Conservation (phyloP, 2,888 invertebrate species). For the Drosophila melanosoma region DNA sequence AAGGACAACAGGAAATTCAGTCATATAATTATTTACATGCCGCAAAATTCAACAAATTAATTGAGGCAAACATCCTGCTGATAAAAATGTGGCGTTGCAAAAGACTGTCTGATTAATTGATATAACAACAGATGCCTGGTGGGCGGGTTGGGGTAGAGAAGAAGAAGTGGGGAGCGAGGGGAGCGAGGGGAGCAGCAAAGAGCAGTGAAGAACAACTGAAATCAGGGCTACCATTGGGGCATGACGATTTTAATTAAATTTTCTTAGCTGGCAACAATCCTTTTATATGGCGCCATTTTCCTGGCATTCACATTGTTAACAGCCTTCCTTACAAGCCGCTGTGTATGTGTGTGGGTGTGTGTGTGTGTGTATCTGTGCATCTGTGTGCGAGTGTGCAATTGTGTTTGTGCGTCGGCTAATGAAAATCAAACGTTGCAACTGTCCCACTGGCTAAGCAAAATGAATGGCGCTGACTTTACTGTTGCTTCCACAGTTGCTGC, state of each 20-base stretch:
- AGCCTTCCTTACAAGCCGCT: slow-evolving; percentile 28
- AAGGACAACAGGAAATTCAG: slow-evolving; percentile 56
- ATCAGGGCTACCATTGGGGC: slow-evolving; percentile 6
- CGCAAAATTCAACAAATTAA: slow-evolving; percentile 69
- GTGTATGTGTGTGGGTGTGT: slow-evolving; percentile 14
- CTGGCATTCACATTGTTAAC: slow-evolving; percentile 43
- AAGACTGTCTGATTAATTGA: slow-evolving; percentile 60
- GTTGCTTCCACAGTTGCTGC: not conserved
- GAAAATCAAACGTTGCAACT: slow-evolving; percentile 66
- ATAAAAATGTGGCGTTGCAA: slow-evolving; percentile 52
- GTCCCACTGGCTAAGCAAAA: slow-evolving; percentile 46
- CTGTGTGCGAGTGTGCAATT: slow-evolving; percentile 19
- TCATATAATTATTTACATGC: slow-evolving; percentile 61
- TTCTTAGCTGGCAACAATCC: slow-evolving; percentile 73
- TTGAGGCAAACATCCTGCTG: slow-evolving; percentile 77
- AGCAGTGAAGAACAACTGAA: slow-evolving; percentile 5
- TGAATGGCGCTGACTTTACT: slow-evolving; percentile 44
- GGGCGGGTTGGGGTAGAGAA: not conserved
- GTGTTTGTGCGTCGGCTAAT: slow-evolving; percentile 44
- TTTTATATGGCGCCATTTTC: slow-evolving; percentile 71
- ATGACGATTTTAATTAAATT: slow-evolving; percentile 76
- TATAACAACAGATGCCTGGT: slow-evolving; percentile 6
- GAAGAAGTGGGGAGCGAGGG: not conserved
- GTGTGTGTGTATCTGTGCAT: not conserved
- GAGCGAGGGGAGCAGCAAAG: not conserved